Evolutionary conservation across 30 jellyfish, hydroid and myxozoan species (phyloP), one percentile per base, ranked within the genome.

Genomic region (Pelagia noctiluca): DNA sequence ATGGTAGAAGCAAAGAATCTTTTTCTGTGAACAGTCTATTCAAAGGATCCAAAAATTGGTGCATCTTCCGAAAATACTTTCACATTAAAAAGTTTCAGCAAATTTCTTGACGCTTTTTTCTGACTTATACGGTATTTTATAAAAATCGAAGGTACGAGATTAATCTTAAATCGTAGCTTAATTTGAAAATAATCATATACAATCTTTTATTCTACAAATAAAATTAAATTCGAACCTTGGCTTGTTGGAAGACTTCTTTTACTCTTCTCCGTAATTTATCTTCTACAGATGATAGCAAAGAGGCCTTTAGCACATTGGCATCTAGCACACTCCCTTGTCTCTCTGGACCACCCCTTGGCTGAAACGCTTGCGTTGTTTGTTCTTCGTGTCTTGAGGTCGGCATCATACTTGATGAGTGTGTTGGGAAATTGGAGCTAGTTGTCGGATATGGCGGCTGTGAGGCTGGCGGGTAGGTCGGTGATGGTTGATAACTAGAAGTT

Each of bases 231-330:
- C 75, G 5, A 38, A 94, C 99, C 96, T 94, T 88, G 35, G 92
- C 99, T 61, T 82, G 86, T 50, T 65, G 90, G 63, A 79, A 94
- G 2, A 88, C 97, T 64, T 94, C 97, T 26, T 89, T 88, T 18
- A 88, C 97, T 67, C 99, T 83, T n/a, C 96, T 85, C 57, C 49
- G 75, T 34, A 94, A 50, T 63, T 94, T 94, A 36, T 94, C 97
- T 68, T 94, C 99, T 12, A 83, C 99, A 25, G 99, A 74, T 23
- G 99, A 82, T 25, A 94, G 83, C 62, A 94, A 50, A 7, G 99
- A 94, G 66, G 83, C 82, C 57, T 74, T 86, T 25, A 82, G 28
- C 62, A 72, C 94, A 12, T 94, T 81, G 23, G 89, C 92, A 12
- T 73, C 89, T 31, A 90, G 31, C 2, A 90, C 92, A 67, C 97